Evolutionary conservation across 2,113 vertebrate genomes (phyloP).

Genomic region (Taxidea taxus): DNA sequence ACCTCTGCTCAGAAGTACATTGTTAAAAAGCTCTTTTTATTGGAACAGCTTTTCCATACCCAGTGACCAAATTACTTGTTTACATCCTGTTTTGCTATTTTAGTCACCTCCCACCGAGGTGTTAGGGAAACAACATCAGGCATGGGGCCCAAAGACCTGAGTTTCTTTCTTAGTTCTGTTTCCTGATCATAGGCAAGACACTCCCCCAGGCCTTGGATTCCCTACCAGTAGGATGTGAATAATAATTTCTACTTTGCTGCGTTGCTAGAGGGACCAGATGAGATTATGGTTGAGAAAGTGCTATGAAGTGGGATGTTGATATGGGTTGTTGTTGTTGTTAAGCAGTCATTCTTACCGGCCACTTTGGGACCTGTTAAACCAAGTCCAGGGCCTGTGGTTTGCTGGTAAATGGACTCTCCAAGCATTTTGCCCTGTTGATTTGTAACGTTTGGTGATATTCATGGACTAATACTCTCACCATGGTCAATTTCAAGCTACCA

Average conservation of each 20-base stretch:
- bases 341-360: not conserved
- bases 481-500: not conserved
- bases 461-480: not conserved
- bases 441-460: not conserved
- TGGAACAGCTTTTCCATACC: constrained; percentile 18
- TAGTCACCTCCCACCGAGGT: not conserved
- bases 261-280: not conserved
- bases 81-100: not conserved
- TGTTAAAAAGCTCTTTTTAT: constrained; percentile 32
- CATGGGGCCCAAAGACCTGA: not conserved
- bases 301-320: not conserved
- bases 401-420: not conserved
- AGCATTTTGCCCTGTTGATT: not conserved
- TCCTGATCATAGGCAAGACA: not conserved
- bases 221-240: not conserved
- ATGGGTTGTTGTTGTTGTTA: not conserved
- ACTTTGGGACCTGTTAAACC: not conserved
- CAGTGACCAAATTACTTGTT: constrained; percentile 41
- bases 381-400: not conserved
- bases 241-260: not conserved
- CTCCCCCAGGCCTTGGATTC: not conserved
- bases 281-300: not conserved
- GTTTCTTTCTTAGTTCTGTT: not conserved
- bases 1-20: constrained; percentile 48
- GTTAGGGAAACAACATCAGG: not conserved